Conservation (phyloP, 2,797 vertebrate genomes). For the Carduelis carduelis region DNA sequence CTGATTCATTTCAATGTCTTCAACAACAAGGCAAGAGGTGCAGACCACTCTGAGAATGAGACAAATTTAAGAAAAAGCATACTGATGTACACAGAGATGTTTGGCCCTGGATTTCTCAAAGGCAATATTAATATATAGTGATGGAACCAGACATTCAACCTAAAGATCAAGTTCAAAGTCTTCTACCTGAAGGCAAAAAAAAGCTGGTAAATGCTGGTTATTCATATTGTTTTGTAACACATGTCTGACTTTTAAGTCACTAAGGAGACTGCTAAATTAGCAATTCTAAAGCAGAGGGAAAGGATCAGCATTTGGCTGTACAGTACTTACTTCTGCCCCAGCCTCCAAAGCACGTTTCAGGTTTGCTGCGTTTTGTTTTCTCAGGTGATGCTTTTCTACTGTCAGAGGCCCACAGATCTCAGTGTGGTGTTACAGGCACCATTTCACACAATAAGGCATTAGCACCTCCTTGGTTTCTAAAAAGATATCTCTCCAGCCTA, state of each 20-base stretch:
- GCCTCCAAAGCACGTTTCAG: neutral
- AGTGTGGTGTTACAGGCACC: neutral
- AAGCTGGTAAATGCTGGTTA: neutral
- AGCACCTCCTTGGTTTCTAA: slow-evolving; percentile 17
- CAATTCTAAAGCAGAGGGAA: neutral
- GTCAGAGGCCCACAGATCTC: neutral
- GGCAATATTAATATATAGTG: neutral
- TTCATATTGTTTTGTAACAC: neutral
- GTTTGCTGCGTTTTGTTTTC: neutral
- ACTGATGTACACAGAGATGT: neutral
- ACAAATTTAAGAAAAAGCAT: neutral
- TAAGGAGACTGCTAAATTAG: neutral
- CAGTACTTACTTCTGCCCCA: neutral
- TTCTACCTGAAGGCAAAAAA: neutral
- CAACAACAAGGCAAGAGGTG: neutral
- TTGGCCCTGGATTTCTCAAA: neutral
- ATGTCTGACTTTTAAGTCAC: neutral
- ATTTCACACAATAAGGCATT: slow-evolving; percentile 4
- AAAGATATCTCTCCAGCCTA: neutral
- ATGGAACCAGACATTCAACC: neutral
- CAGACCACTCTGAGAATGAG: neutral
- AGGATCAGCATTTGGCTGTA: neutral
- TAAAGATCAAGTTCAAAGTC: neutral
- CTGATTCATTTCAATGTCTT: neutral
- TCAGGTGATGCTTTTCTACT: neutral